A percentile compares a stretch with the other conserved stretches of the same genome.
Conservation (phyloP, 1,140 invertebrate species). For the Halictus rubicundus region DNA sequence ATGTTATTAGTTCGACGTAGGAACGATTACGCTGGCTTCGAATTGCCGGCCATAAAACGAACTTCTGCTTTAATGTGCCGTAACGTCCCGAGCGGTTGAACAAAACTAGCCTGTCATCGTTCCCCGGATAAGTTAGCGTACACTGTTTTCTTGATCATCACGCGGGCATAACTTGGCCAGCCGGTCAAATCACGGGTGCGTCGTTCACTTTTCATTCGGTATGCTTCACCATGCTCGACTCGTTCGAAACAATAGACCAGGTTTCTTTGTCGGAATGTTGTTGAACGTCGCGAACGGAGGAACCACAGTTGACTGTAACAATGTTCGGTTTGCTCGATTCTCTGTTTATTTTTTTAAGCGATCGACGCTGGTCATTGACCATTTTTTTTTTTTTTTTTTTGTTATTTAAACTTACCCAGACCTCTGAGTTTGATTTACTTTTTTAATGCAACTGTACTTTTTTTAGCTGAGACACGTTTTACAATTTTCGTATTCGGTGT, state of each 20-base stretch:
- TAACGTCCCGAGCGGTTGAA: slow-evolving; percentile 51
- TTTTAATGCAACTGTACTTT: too few species aligned
- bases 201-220: neutral
- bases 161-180: neutral
- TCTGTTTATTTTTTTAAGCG: too few species aligned
- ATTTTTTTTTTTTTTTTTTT: too few species aligned
- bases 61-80: slow-evolving; percentile 66
- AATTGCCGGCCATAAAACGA: slow-evolving; percentile 62
- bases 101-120: slow-evolving; percentile 29
- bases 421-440: too few species aligned
- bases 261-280: too few species aligned
- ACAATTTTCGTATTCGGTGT: too few species aligned
- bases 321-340: too few species aligned
- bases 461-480: too few species aligned
- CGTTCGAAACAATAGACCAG: neutral
- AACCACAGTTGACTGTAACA: too few species aligned
- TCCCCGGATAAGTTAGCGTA: slow-evolving; percentile 20
- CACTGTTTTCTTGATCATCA: slow-evolving; percentile 7
- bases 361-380: too few species aligned
- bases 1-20: slow-evolving; percentile 53
- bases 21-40: slow-evolving; percentile 44
- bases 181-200: neutral
- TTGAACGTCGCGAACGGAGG: too few species aligned
- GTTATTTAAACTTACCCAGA: too few species aligned
- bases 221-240: neutral